Evolutionary conservation across 2,888 invertebrate species (phyloP), one percentile per base, ranked within the genome.

Genomic region (Conchocele bisecta): DNA sequence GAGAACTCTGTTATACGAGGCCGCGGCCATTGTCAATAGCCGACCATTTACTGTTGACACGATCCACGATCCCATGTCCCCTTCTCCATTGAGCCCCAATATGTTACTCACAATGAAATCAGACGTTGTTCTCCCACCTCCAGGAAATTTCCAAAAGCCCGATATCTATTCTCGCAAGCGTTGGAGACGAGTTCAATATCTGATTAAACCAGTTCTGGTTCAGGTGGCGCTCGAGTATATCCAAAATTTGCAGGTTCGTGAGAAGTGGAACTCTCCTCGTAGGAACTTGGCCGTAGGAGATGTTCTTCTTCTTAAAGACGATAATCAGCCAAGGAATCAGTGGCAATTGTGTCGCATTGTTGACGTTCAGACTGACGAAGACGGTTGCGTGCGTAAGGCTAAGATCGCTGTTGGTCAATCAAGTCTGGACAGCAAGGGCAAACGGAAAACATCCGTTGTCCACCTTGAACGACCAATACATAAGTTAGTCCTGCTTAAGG

Each of bases 161-260:
- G 81, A 77, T 48, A 3, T 80, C 7, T 82, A 76, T 42, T 41
- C 35, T 13, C 22, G 80, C 33, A 78, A 67, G 24, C 57, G 75
- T 0, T 83, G 81, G 82, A 11, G 74, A 31, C 46, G 76, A 11
- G 61, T 72, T 3, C 79, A 83, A 28, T 70, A 69, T 53, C 15
- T 81, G 3, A 61, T 65, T 15, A 69, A 82, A 24, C 59, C 69
- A 29, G 81, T 83, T 46, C 82, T 79, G 81, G 9, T 15, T 31
- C 54, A 81, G 2, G 81, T 79, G 81, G 48, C 57, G n/a, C 41
- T 28, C 24, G 81, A 83, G 37, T 79, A 61, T 60, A 35, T 81
- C 6, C 54, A 54, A 20, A 69, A 35, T 17, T 39, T 78, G 9
- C 67, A 73, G 31, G 7, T 42, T 6, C 44, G 79, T 26, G 33